These are phyloP conservation scores for Euborellia annulipes DNA, from an alignment of 1,140 invertebrate genomes.

Conservation along the genomic window DNA sequence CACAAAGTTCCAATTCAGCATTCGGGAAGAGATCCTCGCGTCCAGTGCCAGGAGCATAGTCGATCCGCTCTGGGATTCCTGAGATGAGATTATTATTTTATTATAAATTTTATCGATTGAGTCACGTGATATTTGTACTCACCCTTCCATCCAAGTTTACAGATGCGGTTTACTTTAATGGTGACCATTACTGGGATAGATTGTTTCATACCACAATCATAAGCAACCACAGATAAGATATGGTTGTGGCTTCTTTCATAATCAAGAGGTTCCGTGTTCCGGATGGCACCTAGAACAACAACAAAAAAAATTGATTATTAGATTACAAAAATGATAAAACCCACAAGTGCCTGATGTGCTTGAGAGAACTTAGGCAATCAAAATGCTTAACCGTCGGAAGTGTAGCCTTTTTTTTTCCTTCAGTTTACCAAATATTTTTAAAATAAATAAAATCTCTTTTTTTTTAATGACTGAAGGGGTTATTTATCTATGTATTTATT, in stretches of 20 bases:
- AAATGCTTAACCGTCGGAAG: no score
- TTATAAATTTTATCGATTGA: no score
- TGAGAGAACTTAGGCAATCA: no score
- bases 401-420: no score
- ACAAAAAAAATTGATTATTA: slow-evolving; percentile 4
- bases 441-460: no score
- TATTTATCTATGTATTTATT: no score
- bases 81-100: no score
- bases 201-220: slow-evolving; percentile 83
- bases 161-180: slow-evolving; percentile 70
- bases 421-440: no score
- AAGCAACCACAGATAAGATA: slow-evolving; percentile 90
- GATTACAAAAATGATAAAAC: slow-evolving; percentile 6
- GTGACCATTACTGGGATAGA: slow-evolving; percentile 82
- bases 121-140: slow-evolving; percentile 11
- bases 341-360: not conserved
- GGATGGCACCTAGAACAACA: slow-evolving; percentile 48
- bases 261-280: slow-evolving; percentile 80
- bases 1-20: slow-evolving; percentile 74
- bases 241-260: slow-evolving; percentile 88
- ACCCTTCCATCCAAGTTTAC: slow-evolving; percentile 63
- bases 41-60: slow-evolving; percentile 75
- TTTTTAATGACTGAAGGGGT: no score
- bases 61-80: slow-evolving; percentile 75
- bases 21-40: slow-evolving; percentile 65